Evolutionary conservation across 1,140 invertebrate genomes (phyloP).

Genomic region (Aporrectodea caliginosa): DNA sequence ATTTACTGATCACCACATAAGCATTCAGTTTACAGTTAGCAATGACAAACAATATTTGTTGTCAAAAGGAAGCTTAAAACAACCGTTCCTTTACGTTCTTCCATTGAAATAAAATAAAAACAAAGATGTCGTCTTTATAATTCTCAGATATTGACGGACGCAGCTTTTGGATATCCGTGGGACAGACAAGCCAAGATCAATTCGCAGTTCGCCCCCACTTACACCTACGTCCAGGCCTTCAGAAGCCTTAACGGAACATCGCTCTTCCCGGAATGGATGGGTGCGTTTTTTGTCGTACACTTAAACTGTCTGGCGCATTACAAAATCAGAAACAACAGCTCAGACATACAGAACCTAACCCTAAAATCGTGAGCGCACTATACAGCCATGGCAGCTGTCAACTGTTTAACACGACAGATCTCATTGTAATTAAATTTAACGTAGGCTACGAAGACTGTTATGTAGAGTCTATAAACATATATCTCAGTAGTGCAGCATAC

Average conservation of each 20-base stretch:
- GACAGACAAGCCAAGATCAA: background rate
- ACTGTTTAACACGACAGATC: background rate
- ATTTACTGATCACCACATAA: background rate
- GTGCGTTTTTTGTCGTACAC: no score
- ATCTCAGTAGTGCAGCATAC: no score
- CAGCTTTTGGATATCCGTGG: background rate
- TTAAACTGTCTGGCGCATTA: no score
- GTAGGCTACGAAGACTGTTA: background rate
- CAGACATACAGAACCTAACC: no score
- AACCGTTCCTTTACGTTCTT: background rate
- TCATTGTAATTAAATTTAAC: background rate
- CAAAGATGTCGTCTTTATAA: background rate
- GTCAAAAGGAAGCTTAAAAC: background rate
- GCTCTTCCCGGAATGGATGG: background rate
- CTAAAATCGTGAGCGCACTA: no score
- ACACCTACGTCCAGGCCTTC: background rate
- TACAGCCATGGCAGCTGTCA: no score
- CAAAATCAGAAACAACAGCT: background rate
- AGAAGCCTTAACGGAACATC: background rate
- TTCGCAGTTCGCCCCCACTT: background rate
- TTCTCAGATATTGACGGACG: background rate
- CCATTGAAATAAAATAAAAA: background rate
- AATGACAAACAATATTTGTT: background rate
- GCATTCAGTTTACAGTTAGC: background rate
- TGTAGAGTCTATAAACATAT: no score